Evolutionary conservation across 2,797 vertebrate genomes (phyloP), one percentile per base, ranked within the genome.

Genomic region (Macropodus opercularis): DNA sequence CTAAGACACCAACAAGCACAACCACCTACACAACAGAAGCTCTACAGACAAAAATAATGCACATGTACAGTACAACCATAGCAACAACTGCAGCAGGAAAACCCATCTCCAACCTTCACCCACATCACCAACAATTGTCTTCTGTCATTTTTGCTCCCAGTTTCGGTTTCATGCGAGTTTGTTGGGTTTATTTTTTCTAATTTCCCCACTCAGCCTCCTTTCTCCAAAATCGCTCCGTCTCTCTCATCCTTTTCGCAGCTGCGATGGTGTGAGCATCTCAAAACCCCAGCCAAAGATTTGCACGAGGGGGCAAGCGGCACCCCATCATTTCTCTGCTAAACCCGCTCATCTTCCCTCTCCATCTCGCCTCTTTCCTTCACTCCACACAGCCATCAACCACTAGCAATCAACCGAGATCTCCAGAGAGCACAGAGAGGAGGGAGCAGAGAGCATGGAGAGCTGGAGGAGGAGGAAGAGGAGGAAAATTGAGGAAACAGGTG

Each of bases 321-420:
- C 77, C 66, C 3, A 34, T 77, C 77, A 80, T 83, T 83, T 77
- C 50, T 47, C 17, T 1, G 13, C 61, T 19, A 24, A 77, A 71
- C 47, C 81, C 75, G 32, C 77, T 83, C 84, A 83, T 84, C 79
- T 72, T 63, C 22, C 69, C 67, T 70, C 76, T 69, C 79, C 66
- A 74, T 67, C 72, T 66, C 36, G 12, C 65, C 61, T 59, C 64
- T 65, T 83, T 49, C 39, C 78, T 53, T 63, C 71, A 57, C 71
- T 63, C 60, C 67, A 55, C 55, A 1, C 66, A 59, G 59, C 74
- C 80, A 64, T 84, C 80, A 81, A 63, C 78, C 68, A n/a, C 54
- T 71, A 50, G 81, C 84, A 88, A 87, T 87, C 85, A 86, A 48
- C 31, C 62, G 2, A 69, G 76, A 78, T 83, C 80, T 81, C 71